These are phyloP conservation scores for Prenolepis imparis DNA, from an alignment of 2,888 invertebrate species.

Conservation along the genomic window DNA sequence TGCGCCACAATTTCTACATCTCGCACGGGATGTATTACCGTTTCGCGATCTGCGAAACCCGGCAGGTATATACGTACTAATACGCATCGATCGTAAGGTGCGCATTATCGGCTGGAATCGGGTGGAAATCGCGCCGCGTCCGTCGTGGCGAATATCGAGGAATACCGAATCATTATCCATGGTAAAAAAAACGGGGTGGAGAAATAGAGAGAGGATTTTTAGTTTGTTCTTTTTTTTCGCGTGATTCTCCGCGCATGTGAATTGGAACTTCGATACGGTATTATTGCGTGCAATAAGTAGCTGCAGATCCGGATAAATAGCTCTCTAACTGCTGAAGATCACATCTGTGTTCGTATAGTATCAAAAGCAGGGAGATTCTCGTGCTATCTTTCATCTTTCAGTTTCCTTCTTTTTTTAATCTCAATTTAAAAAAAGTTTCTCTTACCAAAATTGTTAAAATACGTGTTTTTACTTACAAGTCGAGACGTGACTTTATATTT, in stretches of 20 bases:
- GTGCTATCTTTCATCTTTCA: not conserved
- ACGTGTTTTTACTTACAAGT: not conserved
- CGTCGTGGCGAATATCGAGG: constrained; percentile 43
- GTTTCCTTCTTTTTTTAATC: not conserved
- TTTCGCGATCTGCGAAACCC: constrained; percentile 36
- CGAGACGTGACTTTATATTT: too few species aligned
- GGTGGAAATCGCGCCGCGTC: constrained; percentile 42
- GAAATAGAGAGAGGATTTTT: not conserved
- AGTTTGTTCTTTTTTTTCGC: not conserved
- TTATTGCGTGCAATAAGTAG: constrained; percentile 23
- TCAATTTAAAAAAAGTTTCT: not conserved
- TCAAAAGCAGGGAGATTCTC: not conserved
- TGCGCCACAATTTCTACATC: constrained; percentile 39
- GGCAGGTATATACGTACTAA: constrained; percentile 5
- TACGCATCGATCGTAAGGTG: constrained; percentile 37
- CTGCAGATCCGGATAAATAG: constrained; percentile 21
- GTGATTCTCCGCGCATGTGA: constrained; percentile 18
- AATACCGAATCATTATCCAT: constrained; percentile 27
- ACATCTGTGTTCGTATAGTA: not conserved
- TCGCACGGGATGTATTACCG: constrained; percentile 15
- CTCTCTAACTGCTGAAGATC: constrained; percentile 1
- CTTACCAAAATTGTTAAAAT: not conserved
- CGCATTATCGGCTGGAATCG: constrained; percentile 37
- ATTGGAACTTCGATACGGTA: not conserved
- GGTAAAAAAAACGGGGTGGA: constrained; percentile 6